These are phyloP conservation scores for Hybognathus amarus DNA, from an alignment of 2,797 vertebrate species.

Conservation along the genomic window DNA sequence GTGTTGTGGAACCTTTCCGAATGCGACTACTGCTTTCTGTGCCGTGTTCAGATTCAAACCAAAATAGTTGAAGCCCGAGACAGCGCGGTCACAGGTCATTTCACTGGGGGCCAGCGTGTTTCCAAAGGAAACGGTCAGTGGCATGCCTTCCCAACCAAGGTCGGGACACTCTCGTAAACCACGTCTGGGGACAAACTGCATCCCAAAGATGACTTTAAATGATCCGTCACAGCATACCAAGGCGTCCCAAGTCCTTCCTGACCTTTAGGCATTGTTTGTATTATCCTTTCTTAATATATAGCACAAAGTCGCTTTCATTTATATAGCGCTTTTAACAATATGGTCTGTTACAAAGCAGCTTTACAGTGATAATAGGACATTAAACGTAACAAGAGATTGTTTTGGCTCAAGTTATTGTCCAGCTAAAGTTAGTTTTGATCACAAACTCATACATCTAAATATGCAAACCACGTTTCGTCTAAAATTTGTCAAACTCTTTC, in stretches of 20 bases:
- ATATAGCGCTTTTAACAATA: too few species aligned
- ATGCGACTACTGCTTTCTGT: conserved; percentile 5
- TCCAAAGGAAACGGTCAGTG: conserved; percentile 22
- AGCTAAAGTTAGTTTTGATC: too few species aligned
- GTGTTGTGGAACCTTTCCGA: conserved; percentile 1
- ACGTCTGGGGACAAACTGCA: conserved; percentile 27
- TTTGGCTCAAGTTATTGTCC: too few species aligned
- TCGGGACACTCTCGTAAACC: conserved; percentile 29
- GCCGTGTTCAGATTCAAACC: background rate
- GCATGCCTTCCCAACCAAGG: conserved; percentile 35
- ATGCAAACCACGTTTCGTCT: background rate
- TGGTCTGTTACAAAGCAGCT: too few species aligned
- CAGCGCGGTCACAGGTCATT: conserved; percentile 21
- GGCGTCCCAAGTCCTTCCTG: conserved; percentile 18
- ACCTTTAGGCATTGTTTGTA: conserved; percentile 56
- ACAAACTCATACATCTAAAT: background rate
- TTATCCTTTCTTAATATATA: conserved; percentile 12
- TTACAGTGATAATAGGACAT: too few species aligned
- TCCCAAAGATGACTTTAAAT: conserved; percentile 32
- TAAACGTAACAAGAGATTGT: too few species aligned
- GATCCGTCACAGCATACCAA: conserved; percentile 37
- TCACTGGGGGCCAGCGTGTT: conserved; percentile 5
- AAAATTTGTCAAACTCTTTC: background rate
- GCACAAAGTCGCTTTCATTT: too few species aligned
- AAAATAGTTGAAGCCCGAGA: conserved; percentile 8